Evolutionary conservation across 2,113 vertebrate species (phyloP).

Genomic region (Zonotrichia leucophrys): DNA sequence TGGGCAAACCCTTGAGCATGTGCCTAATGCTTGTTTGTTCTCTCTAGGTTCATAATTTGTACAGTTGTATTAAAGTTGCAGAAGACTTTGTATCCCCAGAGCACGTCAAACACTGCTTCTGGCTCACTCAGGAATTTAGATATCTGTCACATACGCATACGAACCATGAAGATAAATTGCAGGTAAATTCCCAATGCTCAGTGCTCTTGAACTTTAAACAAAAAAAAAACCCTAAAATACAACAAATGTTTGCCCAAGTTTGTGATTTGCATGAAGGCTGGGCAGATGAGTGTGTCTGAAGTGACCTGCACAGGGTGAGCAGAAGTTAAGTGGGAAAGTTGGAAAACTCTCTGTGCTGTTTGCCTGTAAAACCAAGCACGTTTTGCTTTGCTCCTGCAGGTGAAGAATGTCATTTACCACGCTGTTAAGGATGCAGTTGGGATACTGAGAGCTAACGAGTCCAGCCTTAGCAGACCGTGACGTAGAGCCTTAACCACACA

Average conservation of each 20-base stretch:
- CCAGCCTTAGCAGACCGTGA: slow-evolving; percentile 69
- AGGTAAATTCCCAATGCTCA: slow-evolving; percentile 54
- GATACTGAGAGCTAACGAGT: slow-evolving; percentile 78
- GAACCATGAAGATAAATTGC: slow-evolving; percentile 83
- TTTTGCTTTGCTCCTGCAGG: slow-evolving; percentile 44
- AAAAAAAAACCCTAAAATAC: not conserved
- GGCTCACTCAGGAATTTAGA: slow-evolving; percentile 85
- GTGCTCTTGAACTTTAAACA: not conserved
- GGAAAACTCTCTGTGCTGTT: not conserved
- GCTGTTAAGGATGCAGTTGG: slow-evolving; percentile 82
- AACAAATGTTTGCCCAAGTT: fast-evolving
- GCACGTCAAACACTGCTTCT: slow-evolving; percentile 84
- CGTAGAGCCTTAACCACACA: slow-evolving; percentile 21
- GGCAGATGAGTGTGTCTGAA: fast-evolving
- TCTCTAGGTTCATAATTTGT: slow-evolving; percentile 82
- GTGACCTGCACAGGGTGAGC: fast-evolving
- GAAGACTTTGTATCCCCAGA: slow-evolving; percentile 86
- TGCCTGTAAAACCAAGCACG: not conserved
- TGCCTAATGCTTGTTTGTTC: slow-evolving; percentile 19
- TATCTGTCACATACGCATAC: slow-evolving; percentile 82
- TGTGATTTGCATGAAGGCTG: fast-evolving
- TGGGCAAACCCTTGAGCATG: not conserved
- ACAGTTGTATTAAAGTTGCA: slow-evolving; percentile 85
- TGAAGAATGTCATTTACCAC: slow-evolving; percentile 85
- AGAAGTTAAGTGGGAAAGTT: not conserved